Evolutionary conservation across 2,113 vertebrate species (phyloP).

Genomic region (Ellobius talpinus): DNA sequence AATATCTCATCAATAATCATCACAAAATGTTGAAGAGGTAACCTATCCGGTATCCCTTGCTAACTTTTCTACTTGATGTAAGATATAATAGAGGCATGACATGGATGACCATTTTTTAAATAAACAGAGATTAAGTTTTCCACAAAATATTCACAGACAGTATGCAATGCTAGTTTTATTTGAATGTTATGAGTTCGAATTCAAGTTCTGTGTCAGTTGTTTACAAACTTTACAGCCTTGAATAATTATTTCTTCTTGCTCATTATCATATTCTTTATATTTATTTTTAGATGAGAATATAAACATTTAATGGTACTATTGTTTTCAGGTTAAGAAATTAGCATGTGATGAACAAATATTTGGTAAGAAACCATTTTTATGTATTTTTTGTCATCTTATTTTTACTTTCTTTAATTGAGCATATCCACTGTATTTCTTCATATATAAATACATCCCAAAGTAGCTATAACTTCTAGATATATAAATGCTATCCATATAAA

Average conservation of each 20-base stretch:
- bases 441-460: neutral
- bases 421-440: neutral
- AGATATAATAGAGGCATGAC: neutral
- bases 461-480: neutral
- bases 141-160: neutral
- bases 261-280: neutral
- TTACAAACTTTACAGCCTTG: neutral
- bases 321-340: neutral
- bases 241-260: neutral
- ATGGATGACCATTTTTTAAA: neutral
- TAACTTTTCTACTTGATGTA: neutral
- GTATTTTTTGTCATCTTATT: neutral
- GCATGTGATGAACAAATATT: neutral
- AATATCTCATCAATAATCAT: neutral
- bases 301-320: neutral
- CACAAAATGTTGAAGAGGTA: neutral
- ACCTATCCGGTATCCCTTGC: neutral
- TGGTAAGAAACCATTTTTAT: neutral
- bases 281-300: neutral
- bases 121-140: slow-evolving; percentile 14
- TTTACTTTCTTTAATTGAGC: neutral
- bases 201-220: neutral
- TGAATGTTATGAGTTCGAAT: neutral
- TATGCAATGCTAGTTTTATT: neutral
- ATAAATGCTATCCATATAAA: neutral